A percentile compares a stretch with the other conserved stretches of the same genome.
phyloP scores from a whole-genome alignment of 2,797 vertebrate genomes.

The Tadarida brasiliensis region DNA sequence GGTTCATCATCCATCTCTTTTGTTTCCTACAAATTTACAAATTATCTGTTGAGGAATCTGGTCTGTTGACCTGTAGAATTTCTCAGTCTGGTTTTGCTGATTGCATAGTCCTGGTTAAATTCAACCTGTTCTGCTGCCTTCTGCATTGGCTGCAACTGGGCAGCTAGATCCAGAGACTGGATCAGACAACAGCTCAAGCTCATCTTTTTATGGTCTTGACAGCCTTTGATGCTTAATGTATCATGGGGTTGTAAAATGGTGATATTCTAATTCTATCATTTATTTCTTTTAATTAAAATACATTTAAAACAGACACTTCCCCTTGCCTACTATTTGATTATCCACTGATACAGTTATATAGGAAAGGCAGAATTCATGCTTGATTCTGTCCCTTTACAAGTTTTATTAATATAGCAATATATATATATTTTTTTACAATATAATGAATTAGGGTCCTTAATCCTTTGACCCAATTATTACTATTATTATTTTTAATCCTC shows the following conservation, averaged over 20 bases:
- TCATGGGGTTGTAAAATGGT: not conserved
- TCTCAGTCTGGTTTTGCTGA: not conserved
- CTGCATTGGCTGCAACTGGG: not conserved
- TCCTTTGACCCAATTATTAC: not conserved
- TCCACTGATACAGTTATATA: not conserved
- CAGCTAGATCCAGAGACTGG: not conserved
- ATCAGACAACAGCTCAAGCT: not conserved
- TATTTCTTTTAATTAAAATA: constrained; percentile 22
- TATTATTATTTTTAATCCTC: no score
- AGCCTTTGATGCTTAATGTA: not conserved
- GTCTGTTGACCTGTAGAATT: not conserved
- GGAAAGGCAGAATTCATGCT: not conserved
- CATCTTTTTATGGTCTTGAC: not conserved
- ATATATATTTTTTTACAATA: no score
- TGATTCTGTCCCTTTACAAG: not conserved
- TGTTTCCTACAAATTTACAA: not conserved
- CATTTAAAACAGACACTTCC: constrained; percentile 5
- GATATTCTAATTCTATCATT: not conserved
- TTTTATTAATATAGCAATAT: not conserved
- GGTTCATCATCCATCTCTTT: not conserved
- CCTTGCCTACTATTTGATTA: not conserved
- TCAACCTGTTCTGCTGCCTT: not conserved
- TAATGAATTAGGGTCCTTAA: not conserved
- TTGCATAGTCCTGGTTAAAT: not conserved
- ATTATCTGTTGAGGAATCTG: not conserved